Percentiles rank a stretch among this genome's conserved stretches.
These are phyloP conservation scores for Andrena praecox DNA, from an alignment of 2,888 invertebrate genomes.

Conservation along the genomic window DNA sequence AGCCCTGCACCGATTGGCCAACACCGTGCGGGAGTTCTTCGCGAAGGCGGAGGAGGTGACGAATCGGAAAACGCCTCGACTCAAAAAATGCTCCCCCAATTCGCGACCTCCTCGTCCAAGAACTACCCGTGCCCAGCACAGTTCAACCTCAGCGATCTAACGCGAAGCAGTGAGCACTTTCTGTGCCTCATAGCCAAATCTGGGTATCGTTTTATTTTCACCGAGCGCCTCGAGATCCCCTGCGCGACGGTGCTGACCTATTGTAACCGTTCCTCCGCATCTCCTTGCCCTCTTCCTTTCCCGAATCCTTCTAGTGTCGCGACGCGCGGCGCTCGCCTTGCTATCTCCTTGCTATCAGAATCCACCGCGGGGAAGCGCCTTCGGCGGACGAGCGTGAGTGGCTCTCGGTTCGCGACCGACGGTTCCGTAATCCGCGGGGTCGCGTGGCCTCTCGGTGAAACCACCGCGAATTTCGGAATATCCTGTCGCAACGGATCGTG, in stretches of 20 bases:
- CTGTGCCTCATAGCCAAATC: slow-evolving; percentile 6
- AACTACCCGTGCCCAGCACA: neutral
- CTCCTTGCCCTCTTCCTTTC: slow-evolving; percentile 43
- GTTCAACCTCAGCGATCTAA: neutral
- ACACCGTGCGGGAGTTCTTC: too few relatives aligned
- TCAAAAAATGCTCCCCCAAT: too few relatives aligned
- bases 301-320: slow-evolving; percentile 42
- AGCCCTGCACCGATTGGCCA: too few relatives aligned
- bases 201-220: slow-evolving; percentile 16
- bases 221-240: neutral
- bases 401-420: neutral
- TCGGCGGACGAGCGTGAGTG: slow-evolving; percentile 8
- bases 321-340: neutral
- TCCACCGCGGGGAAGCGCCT: slow-evolving; percentile 2
- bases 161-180: neutral
- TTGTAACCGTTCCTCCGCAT: slow-evolving; percentile 43
- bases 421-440: slow-evolving; percentile 17
- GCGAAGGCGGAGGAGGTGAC: too few relatives aligned
- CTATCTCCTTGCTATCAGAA: neutral
- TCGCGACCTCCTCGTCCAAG: too few relatives aligned
- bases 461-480: slow-evolving; percentile 51
- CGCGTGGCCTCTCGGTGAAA: slow-evolving; percentile 25
- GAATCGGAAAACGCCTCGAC: too few relatives aligned
- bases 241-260: slow-evolving; percentile 39
- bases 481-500: slow-evolving; percentile 34